Evolutionary conservation across 2,113 vertebrate genomes (phyloP).

Genomic region (Vombatus ursinus): DNA sequence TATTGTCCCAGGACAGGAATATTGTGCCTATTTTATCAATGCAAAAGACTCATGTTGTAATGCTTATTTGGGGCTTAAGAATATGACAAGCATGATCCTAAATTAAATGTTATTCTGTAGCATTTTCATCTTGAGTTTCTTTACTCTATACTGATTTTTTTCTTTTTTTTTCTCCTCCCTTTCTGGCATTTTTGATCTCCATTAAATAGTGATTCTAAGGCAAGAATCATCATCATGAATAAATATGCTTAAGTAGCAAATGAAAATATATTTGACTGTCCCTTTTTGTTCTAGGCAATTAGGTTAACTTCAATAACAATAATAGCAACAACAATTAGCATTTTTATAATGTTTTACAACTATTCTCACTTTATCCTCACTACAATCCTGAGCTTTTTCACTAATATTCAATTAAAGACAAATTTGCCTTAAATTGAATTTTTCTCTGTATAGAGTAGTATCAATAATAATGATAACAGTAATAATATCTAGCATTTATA

Average conservation of each 20-base stretch:
- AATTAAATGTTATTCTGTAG: rapidly evolving
- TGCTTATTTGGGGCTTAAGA: background rate
- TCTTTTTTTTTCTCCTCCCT: background rate
- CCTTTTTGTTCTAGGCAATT: background rate
- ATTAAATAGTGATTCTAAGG: background rate
- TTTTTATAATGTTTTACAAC: background rate
- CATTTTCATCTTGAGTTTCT: rapidly evolving
- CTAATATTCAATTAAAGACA: background rate
- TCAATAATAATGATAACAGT: background rate
- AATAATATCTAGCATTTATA: background rate
- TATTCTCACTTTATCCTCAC: background rate
- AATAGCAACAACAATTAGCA: background rate
- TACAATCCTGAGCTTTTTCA: background rate
- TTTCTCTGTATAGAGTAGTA: background rate
- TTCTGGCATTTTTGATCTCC: background rate
- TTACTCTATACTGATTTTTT: background rate
- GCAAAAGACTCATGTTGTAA: background rate
- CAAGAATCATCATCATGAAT: no score
- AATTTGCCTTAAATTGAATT: background rate
- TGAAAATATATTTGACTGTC: background rate
- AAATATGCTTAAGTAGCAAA: background rate
- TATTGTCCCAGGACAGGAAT: background rate
- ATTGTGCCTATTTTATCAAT: background rate
- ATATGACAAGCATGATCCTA: background rate
- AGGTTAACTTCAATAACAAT: background rate